phyloP scores from a whole-genome alignment of 2,113 vertebrate genomes.

The Rousettus leschenaultii region DNA sequence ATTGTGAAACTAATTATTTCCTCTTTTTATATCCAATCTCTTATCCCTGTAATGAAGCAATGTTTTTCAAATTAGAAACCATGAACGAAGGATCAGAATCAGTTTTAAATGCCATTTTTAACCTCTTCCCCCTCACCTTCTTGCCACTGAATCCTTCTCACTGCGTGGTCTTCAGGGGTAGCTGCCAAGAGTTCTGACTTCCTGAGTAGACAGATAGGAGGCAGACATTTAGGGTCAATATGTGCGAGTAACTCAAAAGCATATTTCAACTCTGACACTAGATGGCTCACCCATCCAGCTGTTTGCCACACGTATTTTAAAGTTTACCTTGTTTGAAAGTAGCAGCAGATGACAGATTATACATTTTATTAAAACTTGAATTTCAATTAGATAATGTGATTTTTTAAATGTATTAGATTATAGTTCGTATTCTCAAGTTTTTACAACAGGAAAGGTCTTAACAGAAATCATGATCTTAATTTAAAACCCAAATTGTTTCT shows the following conservation, averaged over 20 bases:
- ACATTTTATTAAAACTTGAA: conserved; percentile 5
- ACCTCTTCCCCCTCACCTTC: too few relatives aligned
- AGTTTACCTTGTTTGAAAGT: conserved; percentile 14
- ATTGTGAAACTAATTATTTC: not conserved
- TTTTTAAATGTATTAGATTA: not conserved
- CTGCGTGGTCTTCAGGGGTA: not conserved
- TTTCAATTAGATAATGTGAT: not conserved
- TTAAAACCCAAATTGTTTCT: not conserved
- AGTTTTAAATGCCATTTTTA: not conserved
- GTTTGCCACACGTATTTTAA: not conserved
- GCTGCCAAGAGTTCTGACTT: not conserved
- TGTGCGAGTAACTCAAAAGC: not conserved
- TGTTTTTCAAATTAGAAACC: not conserved
- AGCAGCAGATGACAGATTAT: not conserved
- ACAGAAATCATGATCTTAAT: not conserved
- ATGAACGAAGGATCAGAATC: not conserved
- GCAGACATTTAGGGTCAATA: not conserved
- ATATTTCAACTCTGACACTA: not conserved
- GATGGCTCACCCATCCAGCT: not conserved
- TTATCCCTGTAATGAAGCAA: not conserved
- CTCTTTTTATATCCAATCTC: not conserved
- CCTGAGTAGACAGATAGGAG: not conserved
- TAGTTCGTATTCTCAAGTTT: not conserved
- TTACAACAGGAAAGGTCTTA: not conserved
- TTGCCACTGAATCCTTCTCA: not conserved